Conservation (phyloP, 1,140 invertebrate species). For the Vollenhovia emeryi region DNA sequence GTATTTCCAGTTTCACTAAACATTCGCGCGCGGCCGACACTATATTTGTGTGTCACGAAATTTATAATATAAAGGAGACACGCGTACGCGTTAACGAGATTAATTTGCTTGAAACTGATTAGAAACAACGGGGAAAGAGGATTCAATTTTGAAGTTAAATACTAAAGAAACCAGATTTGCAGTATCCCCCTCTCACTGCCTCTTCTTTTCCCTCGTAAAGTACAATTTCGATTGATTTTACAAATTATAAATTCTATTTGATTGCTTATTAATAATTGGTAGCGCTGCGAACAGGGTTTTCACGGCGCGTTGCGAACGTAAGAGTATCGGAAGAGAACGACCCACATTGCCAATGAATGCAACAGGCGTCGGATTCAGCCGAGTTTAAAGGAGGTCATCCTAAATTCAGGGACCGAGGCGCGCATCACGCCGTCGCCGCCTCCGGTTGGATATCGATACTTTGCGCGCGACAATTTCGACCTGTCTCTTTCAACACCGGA, state of each 20-base stretch:
- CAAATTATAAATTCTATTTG: not conserved
- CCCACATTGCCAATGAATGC: constrained; percentile 36
- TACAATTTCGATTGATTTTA: not conserved
- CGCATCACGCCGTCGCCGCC: not conserved
- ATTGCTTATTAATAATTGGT: not conserved
- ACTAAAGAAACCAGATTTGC: not conserved
- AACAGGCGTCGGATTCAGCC: constrained; percentile 41
- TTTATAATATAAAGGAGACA: not conserved
- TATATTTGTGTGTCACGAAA: not conserved
- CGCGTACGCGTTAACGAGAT: not conserved
- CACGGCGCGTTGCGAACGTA: not conserved
- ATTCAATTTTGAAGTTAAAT: not conserved
- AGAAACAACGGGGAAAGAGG: not conserved
- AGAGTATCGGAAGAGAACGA: constrained; percentile 20
- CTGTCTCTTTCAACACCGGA: not conserved
- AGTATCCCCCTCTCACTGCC: not conserved
- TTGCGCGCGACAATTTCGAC: not conserved
- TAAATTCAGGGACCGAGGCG: constrained; percentile 31
- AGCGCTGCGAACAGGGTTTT: not conserved
- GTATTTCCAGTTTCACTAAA: constrained; percentile 35
- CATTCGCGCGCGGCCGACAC: not conserved
- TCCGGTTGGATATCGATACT: not conserved
- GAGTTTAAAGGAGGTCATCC: constrained; percentile 53
- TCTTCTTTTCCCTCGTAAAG: not conserved
- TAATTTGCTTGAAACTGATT: not conserved